A percentile compares a stretch with the other conserved stretches of the same genome.
phyloP scores from a whole-genome alignment of 1,140 invertebrate genomes.

The Drosophila mauritiana region DNA sequence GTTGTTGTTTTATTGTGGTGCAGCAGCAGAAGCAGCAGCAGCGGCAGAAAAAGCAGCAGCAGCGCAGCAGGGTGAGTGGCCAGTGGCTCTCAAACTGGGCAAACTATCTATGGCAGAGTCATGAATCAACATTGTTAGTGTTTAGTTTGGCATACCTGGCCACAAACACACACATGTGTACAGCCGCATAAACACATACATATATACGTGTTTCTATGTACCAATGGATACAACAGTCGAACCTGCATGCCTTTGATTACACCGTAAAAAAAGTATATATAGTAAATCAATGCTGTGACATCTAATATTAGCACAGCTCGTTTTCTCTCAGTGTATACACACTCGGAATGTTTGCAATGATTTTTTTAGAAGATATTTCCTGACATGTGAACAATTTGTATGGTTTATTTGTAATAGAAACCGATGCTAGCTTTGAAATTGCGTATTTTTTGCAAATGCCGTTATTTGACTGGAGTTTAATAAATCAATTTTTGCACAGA shows the following conservation, averaged over 20 bases:
- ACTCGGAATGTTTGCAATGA: neutral
- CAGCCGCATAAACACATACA: conserved; percentile 16
- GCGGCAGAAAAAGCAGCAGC: conserved; percentile 2
- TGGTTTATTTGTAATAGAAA: conserved; percentile 3
- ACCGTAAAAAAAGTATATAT: neutral
- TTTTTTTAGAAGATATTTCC: neutral
- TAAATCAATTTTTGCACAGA: neutral
- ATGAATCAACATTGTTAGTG: conserved; percentile 32
- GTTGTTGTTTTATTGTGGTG: conserved; percentile 36
- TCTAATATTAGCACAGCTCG: no score
- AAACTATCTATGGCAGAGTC: conserved; percentile 35
- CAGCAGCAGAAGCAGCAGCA: conserved; percentile 10
- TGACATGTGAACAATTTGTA: conserved; percentile 6
- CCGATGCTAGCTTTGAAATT: neutral
- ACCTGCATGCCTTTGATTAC: conserved; percentile 10
- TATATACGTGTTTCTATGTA: conserved; percentile 1
- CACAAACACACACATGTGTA: conserved; percentile 11
- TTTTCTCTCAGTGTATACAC: neutral
- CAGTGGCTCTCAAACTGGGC: conserved; percentile 35
- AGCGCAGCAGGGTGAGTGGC: conserved; percentile 27
- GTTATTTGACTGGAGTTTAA: neutral
- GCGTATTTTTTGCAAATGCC: neutral
- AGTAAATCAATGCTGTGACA: no score
- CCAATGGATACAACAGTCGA: conserved; percentile 10
- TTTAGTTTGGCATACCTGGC: conserved; percentile 14